A percentile compares a stretch with the other conserved stretches of the same genome.
Evolutionary conservation across 2,888 invertebrate genomes (phyloP).

Genomic region (Drosophila greeni): DNA sequence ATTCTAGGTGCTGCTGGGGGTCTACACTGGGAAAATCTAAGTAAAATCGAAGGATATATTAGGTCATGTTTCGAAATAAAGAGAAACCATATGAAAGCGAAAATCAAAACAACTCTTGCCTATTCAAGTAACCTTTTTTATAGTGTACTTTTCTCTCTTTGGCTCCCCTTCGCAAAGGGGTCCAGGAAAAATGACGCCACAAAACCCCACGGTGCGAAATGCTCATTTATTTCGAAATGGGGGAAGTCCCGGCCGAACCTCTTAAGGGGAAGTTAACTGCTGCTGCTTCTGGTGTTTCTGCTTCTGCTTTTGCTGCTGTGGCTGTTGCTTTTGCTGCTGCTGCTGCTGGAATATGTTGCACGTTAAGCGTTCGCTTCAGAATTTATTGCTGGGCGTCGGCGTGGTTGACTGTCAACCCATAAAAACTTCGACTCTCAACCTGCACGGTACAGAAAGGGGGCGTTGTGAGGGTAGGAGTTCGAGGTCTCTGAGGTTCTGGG

Average conservation of each 20-base stretch:
- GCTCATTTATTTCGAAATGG: constrained; percentile 64
- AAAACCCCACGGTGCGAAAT: constrained; percentile 61
- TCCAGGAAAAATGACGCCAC: constrained; percentile 61
- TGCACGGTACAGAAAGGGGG: constrained; percentile 2
- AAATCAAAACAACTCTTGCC: neutral
- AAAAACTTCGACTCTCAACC: constrained; percentile 51
- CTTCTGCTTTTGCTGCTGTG: constrained; percentile 1
- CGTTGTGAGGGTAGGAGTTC: constrained; percentile 2
- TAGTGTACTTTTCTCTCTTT: constrained; percentile 10
- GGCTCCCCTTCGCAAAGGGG: constrained; percentile 8
- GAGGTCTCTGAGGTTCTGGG: constrained; percentile 7
- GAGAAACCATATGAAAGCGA: neutral
- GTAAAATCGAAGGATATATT: neutral
- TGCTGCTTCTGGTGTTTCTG: constrained; percentile 10
- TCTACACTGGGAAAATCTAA: constrained; percentile 9
- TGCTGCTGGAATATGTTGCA: constrained; percentile 64
- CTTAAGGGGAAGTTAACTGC: constrained; percentile 40
- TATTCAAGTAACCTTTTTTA: constrained; percentile 1
- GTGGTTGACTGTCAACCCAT: constrained; percentile 69
- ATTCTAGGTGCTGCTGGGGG: constrained; percentile 45
- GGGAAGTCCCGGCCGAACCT: constrained; percentile 22
- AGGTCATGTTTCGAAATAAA: too few species aligned
- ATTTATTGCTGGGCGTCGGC: constrained; percentile 63
- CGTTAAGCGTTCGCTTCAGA: constrained; percentile 62
- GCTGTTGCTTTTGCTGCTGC: neutral